These are phyloP conservation scores for Carlito syrichta DNA, from an alignment of 2,113 vertebrate genomes.

Conservation along the genomic window DNA sequence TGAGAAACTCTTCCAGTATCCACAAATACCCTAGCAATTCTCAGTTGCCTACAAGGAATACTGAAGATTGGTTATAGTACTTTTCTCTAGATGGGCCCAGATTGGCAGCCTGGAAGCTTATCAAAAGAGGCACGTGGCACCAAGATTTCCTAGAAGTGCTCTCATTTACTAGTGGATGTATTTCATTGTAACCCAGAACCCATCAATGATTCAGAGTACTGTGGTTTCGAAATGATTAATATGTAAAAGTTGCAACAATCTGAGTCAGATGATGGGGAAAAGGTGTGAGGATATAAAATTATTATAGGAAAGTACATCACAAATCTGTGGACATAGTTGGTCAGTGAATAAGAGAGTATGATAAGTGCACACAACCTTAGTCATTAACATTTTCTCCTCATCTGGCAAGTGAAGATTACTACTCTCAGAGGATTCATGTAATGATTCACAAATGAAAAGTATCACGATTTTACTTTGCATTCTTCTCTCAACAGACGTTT, in stretches of 20 bases:
- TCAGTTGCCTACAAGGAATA: not conserved
- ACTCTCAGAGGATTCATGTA: not conserved
- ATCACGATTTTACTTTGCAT: not conserved
- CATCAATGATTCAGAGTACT: slow-evolving; percentile 65
- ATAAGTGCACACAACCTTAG: not conserved
- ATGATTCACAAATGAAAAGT: slow-evolving; percentile 47
- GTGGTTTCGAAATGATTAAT: slow-evolving; percentile 69
- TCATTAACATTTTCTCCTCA: slow-evolving; percentile 32
- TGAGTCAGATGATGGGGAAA: slow-evolving; percentile 64
- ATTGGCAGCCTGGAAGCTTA: not conserved
- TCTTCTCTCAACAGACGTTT: not conserved
- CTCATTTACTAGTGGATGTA: slow-evolving; percentile 36
- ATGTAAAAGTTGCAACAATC: slow-evolving; percentile 19
- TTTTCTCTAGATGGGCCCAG: not conserved
- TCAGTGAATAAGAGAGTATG: slow-evolving; percentile 13
- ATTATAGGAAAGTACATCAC: slow-evolving; percentile 9
- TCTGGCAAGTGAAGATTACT: not conserved
- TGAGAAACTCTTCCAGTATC: not conserved
- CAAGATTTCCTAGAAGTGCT: slow-evolving; percentile 58
- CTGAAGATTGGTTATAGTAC: not conserved
- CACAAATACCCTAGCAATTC: not conserved
- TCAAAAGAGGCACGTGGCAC: slow-evolving; percentile 16
- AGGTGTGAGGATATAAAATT: slow-evolving; percentile 53
- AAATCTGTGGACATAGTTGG: slow-evolving; percentile 15
- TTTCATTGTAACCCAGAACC: slow-evolving; percentile 39